A percentile compares a stretch with the other conserved stretches of the same genome.
phyloP scores from a whole-genome alignment of 2,888 invertebrate genomes.

The Hydraecia micacea region DNA sequence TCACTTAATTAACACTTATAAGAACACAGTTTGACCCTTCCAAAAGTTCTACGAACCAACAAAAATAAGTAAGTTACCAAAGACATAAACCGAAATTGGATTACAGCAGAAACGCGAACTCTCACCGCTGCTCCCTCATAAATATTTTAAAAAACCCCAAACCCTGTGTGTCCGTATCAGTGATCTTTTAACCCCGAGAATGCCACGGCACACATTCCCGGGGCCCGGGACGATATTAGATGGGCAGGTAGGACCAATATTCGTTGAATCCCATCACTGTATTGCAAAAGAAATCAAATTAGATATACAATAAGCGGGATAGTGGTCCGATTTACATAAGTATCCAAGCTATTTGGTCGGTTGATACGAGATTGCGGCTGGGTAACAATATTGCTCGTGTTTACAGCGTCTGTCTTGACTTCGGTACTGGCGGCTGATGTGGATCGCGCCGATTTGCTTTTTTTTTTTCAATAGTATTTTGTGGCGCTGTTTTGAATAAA shows the following conservation, averaged over 20 bases:
- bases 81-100: slow-evolving; percentile 90
- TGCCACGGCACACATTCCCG: slow-evolving; percentile 78
- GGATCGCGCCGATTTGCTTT: slow-evolving; percentile 69
- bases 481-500: slow-evolving; percentile 61
- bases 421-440: slow-evolving; percentile 65
- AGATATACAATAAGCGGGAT: slow-evolving; percentile 90
- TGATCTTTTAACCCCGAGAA: slow-evolving; percentile 87
- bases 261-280: slow-evolving; percentile 87
- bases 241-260: slow-evolving; percentile 86
- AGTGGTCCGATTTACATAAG: slow-evolving; percentile 89
- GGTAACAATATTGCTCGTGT: slow-evolving; percentile 86
- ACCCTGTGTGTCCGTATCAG: slow-evolving; percentile 84
- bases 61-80: slow-evolving; percentile 87
- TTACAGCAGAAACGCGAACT: slow-evolving; percentile 83
- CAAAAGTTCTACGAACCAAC: slow-evolving; percentile 75
- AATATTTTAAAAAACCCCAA: slow-evolving; percentile 88
- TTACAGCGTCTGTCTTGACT: slow-evolving; percentile 73
- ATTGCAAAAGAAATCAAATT: slow-evolving; percentile 90
- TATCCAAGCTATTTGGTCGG: slow-evolving; percentile 88
- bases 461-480: slow-evolving; percentile 66
- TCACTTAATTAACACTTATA: slow-evolving; percentile 87
- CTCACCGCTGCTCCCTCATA: slow-evolving; percentile 84
- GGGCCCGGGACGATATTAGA: slow-evolving; percentile 80
- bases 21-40: slow-evolving; percentile 82
- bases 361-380: slow-evolving; percentile 88